A percentile compares a stretch with the other conserved stretches of the same genome.
Conservation (phyloP, 2,888 invertebrate genomes). For the Eurytoma californica region DNA sequence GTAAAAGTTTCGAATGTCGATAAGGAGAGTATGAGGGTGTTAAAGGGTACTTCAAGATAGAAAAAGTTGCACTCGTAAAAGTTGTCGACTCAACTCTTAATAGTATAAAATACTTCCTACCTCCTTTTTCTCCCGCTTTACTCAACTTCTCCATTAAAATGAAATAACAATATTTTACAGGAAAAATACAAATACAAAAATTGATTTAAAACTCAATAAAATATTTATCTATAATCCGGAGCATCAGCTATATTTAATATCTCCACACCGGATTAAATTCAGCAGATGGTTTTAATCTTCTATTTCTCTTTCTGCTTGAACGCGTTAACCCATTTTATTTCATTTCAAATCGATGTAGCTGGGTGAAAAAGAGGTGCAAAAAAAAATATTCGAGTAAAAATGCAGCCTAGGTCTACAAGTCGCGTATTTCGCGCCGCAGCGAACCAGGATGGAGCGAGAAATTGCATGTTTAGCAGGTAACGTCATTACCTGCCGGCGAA, state of each 20-base stretch:
- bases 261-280: too few relatives aligned
- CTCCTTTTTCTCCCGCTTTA: not conserved
- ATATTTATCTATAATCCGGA: too few relatives aligned
- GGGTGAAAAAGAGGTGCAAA: too few relatives aligned
- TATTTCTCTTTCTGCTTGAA: too few relatives aligned
- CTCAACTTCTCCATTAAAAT: not conserved
- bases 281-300: too few relatives aligned
- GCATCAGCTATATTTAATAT: too few relatives aligned
- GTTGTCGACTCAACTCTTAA: slow-evolving; percentile 42
- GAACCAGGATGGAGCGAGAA: slow-evolving; percentile 61
- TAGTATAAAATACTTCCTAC: slow-evolving; percentile 1
- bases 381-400: not conserved
- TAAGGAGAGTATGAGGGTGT: slow-evolving; percentile 13
- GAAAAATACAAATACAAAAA: too few relatives aligned
- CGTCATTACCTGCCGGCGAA: slow-evolving; percentile 67
- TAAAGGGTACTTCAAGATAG: slow-evolving; percentile 14
- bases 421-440: not conserved
- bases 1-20: slow-evolving; percentile 36
- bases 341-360: too few relatives aligned
- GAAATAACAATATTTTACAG: too few relatives aligned
- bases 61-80: slow-evolving; percentile 50
- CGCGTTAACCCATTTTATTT: too few relatives aligned
- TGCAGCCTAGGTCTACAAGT: not conserved
- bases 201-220: too few relatives aligned
- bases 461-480: slow-evolving; percentile 70